A percentile compares a stretch with the other conserved stretches of the same genome.
Evolutionary conservation across 2,113 vertebrate species (phyloP).

Genomic region (Vimba vimba): DNA sequence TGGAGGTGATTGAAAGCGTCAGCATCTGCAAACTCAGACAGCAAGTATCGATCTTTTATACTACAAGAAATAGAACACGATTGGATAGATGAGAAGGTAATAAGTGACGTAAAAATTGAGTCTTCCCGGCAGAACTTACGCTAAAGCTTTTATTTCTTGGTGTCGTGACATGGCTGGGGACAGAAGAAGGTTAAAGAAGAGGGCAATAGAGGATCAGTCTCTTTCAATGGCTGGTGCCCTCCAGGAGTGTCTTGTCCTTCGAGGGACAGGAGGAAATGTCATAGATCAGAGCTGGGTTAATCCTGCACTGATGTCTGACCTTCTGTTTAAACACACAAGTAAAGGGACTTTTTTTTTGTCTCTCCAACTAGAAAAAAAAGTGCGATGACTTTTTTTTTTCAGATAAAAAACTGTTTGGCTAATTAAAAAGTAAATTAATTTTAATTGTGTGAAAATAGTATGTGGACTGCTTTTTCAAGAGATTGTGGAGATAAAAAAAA

Average conservation of each 20-base stretch:
- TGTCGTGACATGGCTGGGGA: not conserved
- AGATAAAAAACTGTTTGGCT: not conserved
- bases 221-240: slow-evolving; percentile 7
- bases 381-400: not conserved
- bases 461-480: too few species aligned
- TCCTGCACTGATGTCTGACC: slow-evolving; percentile 40
- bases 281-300: slow-evolving; percentile 55
- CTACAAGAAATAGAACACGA: too few species aligned
- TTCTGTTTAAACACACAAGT: slow-evolving; percentile 20
- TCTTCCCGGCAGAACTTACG: too few species aligned
- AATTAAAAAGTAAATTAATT: not conserved
- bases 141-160: not conserved
- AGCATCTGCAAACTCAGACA: too few species aligned
- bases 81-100: too few species aligned
- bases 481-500: too few species aligned
- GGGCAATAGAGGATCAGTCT: slow-evolving; percentile 13
- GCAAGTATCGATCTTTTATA: too few species aligned
- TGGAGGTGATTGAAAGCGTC: too few species aligned
- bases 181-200: slow-evolving; percentile 18
- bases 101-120: too few species aligned
- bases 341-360: not conserved
- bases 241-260: slow-evolving; percentile 31
- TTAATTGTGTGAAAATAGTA: not conserved
- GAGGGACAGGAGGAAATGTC: slow-evolving; percentile 51
- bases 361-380: not conserved